Conservation (phyloP, 2,888 invertebrate genomes). For the Drosophila longiperda region DNA sequence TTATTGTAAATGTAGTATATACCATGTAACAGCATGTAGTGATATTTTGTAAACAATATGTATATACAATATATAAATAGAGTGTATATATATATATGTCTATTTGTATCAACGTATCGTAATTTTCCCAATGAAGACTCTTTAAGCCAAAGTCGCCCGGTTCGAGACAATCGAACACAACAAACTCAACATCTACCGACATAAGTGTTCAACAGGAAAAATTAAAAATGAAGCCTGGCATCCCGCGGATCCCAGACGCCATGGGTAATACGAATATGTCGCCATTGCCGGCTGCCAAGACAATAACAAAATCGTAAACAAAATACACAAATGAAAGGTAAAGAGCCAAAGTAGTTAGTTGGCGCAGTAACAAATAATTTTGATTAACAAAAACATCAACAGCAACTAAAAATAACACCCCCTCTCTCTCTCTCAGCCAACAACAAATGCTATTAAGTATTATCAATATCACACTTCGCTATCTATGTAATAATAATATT, state of each 20-base stretch:
- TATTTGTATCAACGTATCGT: constrained; percentile 32
- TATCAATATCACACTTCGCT: background rate
- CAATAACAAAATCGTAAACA: constrained; percentile 28
- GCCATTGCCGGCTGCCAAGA: constrained; percentile 10
- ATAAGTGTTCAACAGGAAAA: constrained; percentile 61
- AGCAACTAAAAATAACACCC: constrained; percentile 10
- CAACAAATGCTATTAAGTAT: constrained; percentile 31
- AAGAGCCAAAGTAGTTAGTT: constrained; percentile 11
- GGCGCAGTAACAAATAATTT: constrained; percentile 2
- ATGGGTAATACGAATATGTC: constrained; percentile 29
- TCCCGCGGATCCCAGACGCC: background rate
- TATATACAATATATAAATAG: constrained; percentile 1
- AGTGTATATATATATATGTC: constrained; percentile 34
- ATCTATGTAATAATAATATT: constrained; percentile 22
- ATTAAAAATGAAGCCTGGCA: constrained; percentile 61
- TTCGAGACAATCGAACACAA: constrained; percentile 75
- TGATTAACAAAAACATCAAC: constrained; percentile 39
- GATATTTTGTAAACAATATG: constrained; percentile 17
- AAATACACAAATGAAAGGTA: constrained; percentile 37
- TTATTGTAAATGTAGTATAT: constrained; percentile 32
- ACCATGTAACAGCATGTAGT: constrained; percentile 20
- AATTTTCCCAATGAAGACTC: constrained; percentile 65
- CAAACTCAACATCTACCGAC: constrained; percentile 76
- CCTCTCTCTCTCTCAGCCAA: background rate
- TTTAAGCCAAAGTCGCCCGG: constrained; percentile 68